These are phyloP conservation scores for Drosophila kambysellisi DNA, from an alignment of 2,888 invertebrate species.

Conservation along the genomic window DNA sequence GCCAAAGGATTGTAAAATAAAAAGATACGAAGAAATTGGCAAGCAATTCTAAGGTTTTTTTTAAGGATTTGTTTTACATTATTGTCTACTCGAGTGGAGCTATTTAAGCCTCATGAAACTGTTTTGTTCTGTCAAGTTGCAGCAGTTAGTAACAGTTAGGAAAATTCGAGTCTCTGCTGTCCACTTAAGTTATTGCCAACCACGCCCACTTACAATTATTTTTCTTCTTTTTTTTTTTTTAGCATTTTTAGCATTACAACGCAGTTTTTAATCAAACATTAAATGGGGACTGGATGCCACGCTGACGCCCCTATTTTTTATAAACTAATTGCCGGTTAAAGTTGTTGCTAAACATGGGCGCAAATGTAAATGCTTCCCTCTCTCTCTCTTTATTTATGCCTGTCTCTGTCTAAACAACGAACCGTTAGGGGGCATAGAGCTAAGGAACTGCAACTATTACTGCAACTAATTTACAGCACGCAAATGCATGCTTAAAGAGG, in stretches of 20 bases:
- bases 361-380: conserved; percentile 29
- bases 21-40: not conserved
- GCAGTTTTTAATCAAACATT: conserved; percentile 1
- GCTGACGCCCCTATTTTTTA: conserved; percentile 44
- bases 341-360: conserved; percentile 61
- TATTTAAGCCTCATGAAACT: not conserved
- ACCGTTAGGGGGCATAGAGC: conserved; percentile 54
- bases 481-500: conserved; percentile 50
- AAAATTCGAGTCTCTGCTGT: not conserved
- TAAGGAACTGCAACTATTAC: conserved; percentile 25
- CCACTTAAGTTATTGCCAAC: conserved; percentile 8
- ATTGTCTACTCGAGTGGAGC: not conserved
- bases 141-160: not conserved
- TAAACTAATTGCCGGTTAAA: conserved; percentile 53
- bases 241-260: conserved; percentile 18
- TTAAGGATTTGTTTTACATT: not conserved
- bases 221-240: not conserved
- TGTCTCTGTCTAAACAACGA: conserved; percentile 7
- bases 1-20: not conserved
- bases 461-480: conserved; percentile 73
- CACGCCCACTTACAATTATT: not conserved
- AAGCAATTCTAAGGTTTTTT: not conserved
- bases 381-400: no score
- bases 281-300: conserved; percentile 47
- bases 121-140: not conserved